These are phyloP conservation scores for Bubo scandiacus DNA, from an alignment of 2,113 vertebrate species.

Conservation along the genomic window DNA sequence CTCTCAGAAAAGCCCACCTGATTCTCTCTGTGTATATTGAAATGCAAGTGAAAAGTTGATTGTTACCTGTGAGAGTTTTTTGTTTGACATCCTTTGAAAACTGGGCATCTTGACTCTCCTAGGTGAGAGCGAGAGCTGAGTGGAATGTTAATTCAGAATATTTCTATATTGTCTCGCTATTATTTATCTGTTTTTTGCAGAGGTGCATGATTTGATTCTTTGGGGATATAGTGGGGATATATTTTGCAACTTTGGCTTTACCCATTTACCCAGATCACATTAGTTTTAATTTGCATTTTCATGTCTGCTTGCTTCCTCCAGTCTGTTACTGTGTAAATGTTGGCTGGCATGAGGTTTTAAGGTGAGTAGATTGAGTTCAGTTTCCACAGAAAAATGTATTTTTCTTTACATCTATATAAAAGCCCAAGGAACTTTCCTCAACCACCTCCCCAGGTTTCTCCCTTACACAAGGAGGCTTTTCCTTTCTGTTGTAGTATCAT, in stretches of 20 bases:
- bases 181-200: not conserved
- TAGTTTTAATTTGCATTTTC: not conserved
- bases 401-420: not conserved
- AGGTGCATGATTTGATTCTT: not conserved
- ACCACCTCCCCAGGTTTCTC: not conserved
- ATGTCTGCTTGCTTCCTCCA: not conserved
- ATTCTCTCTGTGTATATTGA: not conserved
- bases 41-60: not conserved
- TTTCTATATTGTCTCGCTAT: not conserved
- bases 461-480: not conserved
- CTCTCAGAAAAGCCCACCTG: not conserved
- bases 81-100: not conserved
- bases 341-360: not conserved
- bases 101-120: rapidly evolving
- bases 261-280: not conserved
- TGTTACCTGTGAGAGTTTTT: not conserved
- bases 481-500: not conserved
- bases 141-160: not conserved
- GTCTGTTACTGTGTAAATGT: not conserved
- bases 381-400: not conserved
- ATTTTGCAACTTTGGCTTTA: not conserved
- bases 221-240: rapidly evolving
- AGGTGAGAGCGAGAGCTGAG: not conserved
- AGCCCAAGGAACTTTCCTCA: not conserved
- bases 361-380: not conserved